A percentile compares a stretch with the other conserved stretches of the same genome.
These are phyloP conservation scores for Jordanella pulchra DNA, from an alignment of 2,797 vertebrate genomes.

Conservation along the genomic window DNA sequence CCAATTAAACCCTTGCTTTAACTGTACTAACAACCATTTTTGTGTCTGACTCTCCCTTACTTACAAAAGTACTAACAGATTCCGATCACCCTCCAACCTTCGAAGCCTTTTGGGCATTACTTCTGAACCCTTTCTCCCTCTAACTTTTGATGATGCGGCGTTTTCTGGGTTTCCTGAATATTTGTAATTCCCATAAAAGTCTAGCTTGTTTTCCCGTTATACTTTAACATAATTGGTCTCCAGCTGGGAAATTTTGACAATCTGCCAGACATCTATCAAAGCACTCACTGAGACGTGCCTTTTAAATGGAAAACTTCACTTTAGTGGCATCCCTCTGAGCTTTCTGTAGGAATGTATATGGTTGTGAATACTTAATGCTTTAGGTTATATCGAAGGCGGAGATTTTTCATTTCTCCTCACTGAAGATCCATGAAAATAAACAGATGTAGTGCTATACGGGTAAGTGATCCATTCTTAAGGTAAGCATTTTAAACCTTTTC, in stretches of 20 bases:
- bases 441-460: conserved; percentile 44
- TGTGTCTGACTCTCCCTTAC: conserved; percentile 87
- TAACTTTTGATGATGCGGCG: conserved; percentile 28
- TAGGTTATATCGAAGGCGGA: conserved; percentile 14
- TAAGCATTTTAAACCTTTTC: conserved; percentile 30
- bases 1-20: conserved; percentile 83
- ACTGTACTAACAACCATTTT: conserved; percentile 91
- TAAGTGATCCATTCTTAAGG: conserved; percentile 55
- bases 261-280: conserved; percentile 80
- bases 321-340: conserved; percentile 3
- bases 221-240: not conserved
- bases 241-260: conserved; percentile 32
- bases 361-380: conserved; percentile 8
- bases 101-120: conserved; percentile 54
- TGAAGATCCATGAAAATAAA: conserved; percentile 40
- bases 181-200: conserved; percentile 14
- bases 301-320: conserved; percentile 7
- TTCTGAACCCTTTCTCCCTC: conserved; percentile 13
- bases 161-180: conserved; percentile 11
- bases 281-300: conserved; percentile 19
- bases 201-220: conserved; percentile 9
- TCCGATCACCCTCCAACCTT: conserved; percentile 77
- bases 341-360: not conserved
- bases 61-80: conserved; percentile 86
- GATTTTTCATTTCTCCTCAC: conserved; percentile 24